Evolutionary conservation across 2,113 vertebrate genomes (phyloP), one percentile per base, ranked within the genome.

Genomic region (Orthochromis indermauri): DNA sequence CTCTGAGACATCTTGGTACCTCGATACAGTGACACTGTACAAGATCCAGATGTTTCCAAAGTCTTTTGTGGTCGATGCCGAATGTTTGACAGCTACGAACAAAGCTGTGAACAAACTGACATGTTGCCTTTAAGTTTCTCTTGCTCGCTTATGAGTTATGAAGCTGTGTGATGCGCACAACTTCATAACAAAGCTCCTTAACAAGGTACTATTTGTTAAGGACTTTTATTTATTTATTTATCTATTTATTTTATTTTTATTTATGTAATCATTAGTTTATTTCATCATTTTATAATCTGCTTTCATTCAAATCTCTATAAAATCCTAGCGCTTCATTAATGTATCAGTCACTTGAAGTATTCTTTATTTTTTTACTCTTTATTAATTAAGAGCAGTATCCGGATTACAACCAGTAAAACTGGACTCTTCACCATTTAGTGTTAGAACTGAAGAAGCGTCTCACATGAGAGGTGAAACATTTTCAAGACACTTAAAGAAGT

Each of bases 81-180:
- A 63, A 35, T 0, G 59, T 63, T 35, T 35, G 31, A 63, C 10
- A 63, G 17, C 31, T 63, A 35, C 6, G 0, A 63, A 63, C 59
- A 63, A 63, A 63, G 59, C 31, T 35, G 59, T 63, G 59, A 63
- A 63, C 59, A 63, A 63, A 63, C 59, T n/a, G 59, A 63, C 2
- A 10, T 35, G 59, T 35, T 35, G 10, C 17, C 31, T 63, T 63
- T 7, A 63, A 63, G 59, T 63, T 35, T 63, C 31, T 63, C 59
- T 35, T 7, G 31, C 6, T 63, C 5, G 3, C 59, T 35, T 63
- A 63, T 63, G 17, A n/a, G 4, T 35, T 63, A 35, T 35, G 59
- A 63, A 63, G 59, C 59, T 63, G 17, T 63, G 59, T 63, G 16
- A 61, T 33, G 57, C 1, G 4, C 9, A 19, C 59, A 63, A 6